Conservation (phyloP, 1,140 invertebrate species). For the Bombus sylvicola region DNA sequence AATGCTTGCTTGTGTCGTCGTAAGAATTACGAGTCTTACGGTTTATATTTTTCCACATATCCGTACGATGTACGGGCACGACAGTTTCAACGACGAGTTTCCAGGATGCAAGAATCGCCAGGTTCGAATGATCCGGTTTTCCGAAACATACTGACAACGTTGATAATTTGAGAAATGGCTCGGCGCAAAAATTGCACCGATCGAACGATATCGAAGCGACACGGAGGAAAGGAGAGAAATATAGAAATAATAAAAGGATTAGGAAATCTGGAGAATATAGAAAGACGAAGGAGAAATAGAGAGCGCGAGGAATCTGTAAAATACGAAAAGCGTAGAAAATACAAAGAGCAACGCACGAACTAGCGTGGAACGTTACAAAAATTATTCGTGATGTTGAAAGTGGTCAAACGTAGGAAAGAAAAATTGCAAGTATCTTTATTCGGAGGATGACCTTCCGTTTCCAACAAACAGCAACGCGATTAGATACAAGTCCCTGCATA, state of each 20-base stretch:
- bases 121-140: too few relatives aligned
- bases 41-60: too few relatives aligned
- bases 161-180: too few relatives aligned
- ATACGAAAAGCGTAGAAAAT: not conserved
- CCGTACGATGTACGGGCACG: too few relatives aligned
- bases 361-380: not conserved
- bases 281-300: not conserved
- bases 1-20: too few relatives aligned
- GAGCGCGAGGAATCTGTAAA: not conserved
- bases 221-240: too few relatives aligned
- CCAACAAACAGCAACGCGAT: slow-evolving; percentile 36
- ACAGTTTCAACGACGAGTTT: too few relatives aligned
- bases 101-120: too few relatives aligned
- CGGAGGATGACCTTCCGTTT: slow-evolving; percentile 40
- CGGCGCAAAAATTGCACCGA: rapidly evolving
- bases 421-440: slow-evolving; percentile 28
- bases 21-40: too few relatives aligned
- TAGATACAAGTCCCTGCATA: slow-evolving; percentile 40
- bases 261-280: not conserved
- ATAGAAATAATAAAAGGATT: too few relatives aligned
- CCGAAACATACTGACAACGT: too few relatives aligned
- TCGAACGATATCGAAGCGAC: too few relatives aligned
- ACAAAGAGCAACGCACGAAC: not conserved
- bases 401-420: not conserved
- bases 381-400: not conserved